Evolutionary conservation across 2,888 invertebrate species (phyloP).

Genomic region (Dioctria rufipes): DNA sequence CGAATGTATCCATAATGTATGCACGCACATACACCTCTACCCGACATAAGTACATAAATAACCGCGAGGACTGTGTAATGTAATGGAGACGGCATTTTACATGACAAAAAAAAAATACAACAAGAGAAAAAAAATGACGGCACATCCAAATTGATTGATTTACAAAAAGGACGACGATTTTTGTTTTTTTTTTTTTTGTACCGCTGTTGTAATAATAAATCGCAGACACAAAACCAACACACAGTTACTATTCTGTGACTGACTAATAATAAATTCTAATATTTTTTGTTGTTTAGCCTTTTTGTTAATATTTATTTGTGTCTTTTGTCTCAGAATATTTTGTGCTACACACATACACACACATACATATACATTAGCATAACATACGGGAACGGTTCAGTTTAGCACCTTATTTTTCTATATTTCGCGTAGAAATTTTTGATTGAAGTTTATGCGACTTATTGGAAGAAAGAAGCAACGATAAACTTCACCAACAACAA

Average conservation of each 20-base stretch:
- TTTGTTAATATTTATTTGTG: background rate
- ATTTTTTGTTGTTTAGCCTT: background rate
- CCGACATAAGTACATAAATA: slow-evolving; percentile 12
- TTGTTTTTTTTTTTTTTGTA: too few species aligned
- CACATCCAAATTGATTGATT: slow-evolving; percentile 50
- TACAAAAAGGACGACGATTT: background rate
- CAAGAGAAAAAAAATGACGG: slow-evolving; percentile 24
- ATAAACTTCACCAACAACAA: too few species aligned
- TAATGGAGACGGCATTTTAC: slow-evolving; percentile 41
- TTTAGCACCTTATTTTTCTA: slow-evolving; percentile 25
- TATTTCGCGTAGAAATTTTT: background rate
- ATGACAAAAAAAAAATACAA: background rate
- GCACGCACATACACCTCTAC: slow-evolving; percentile 20
- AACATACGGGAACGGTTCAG: slow-evolving; percentile 22
- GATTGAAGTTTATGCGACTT: too few species aligned
- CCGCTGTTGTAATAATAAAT: too few species aligned
- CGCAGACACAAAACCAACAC: too few species aligned
- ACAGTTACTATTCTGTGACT: too few species aligned
- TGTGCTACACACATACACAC: background rate
- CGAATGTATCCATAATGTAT: slow-evolving; percentile 42
- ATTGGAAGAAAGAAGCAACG: too few species aligned
- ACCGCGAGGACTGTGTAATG: background rate
- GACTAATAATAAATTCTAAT: too few species aligned
- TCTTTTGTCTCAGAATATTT: slow-evolving; percentile 18
- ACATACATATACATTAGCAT: background rate